Evolutionary conservation across 2,888 invertebrate species (phyloP).

Genomic region (Maniola hyperantus): DNA sequence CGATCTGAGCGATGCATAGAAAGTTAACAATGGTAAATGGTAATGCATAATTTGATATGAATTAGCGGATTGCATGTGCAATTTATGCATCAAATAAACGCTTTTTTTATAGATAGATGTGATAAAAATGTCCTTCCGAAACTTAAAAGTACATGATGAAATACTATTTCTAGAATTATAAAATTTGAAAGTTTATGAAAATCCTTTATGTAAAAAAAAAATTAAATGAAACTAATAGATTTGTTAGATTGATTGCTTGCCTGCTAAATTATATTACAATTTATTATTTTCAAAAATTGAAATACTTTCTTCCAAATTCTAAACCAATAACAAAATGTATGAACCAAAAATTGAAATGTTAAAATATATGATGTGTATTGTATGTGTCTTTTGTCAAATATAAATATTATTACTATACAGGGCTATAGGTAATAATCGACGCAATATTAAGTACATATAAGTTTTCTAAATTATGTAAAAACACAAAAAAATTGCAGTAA

Average conservation of each 20-base stretch:
- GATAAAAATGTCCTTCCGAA: not conserved
- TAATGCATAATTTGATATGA: constrained; percentile 20
- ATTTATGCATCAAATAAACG: constrained; percentile 3
- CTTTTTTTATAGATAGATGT: not conserved
- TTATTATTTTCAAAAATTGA: not conserved
- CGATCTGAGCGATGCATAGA: constrained; percentile 9
- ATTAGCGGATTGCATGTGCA: constrained; percentile 13
- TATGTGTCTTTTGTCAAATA: not conserved
- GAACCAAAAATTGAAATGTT: not conserved
- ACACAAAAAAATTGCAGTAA: too few species aligned
- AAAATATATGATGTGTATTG: not conserved
- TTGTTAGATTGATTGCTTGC: constrained; percentile 4
- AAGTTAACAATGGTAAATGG: constrained; percentile 24
- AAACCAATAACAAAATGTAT: not conserved
- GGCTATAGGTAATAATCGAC: not conserved
- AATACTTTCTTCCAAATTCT: not conserved
- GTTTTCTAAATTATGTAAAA: too few species aligned
- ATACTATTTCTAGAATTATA: not conserved
- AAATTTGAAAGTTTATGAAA: not conserved
- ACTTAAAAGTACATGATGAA: not conserved
- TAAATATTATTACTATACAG: not conserved
- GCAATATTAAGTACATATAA: too few species aligned
- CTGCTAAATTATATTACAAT: not conserved
- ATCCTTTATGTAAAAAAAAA: not conserved
- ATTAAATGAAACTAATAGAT: not conserved